Evolutionary conservation across 2,888 invertebrate genomes (phyloP).

Genomic region (Lithosia quadra): DNA sequence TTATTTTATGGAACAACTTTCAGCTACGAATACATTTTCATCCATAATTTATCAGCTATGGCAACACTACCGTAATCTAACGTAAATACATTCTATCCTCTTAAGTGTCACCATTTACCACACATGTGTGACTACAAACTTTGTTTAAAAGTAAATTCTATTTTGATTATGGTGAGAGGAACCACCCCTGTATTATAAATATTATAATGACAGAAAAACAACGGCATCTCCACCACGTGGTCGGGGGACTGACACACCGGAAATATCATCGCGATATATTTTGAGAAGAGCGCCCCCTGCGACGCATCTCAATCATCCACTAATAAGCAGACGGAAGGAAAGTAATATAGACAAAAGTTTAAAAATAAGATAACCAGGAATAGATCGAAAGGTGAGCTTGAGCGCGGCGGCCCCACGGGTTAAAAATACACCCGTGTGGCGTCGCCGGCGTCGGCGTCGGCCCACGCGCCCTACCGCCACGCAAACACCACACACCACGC

Average conservation of each 20-base stretch:
- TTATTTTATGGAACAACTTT: neutral
- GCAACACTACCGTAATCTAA: conserved; percentile 39
- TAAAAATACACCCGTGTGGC: conserved; percentile 76
- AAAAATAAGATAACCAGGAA: conserved; percentile 80
- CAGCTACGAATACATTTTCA: neutral
- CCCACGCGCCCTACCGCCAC: conserved; percentile 67
- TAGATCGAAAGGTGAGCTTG: conserved; percentile 86
- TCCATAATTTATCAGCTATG: conserved; percentile 37
- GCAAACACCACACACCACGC: conserved; percentile 28
- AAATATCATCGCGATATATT: conserved; percentile 79
- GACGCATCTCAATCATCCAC: conserved; percentile 85
- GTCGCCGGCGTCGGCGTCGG: conserved; percentile 61
- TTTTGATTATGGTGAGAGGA: conserved; percentile 45
- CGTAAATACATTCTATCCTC: conserved; percentile 37
- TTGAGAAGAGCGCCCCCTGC: conserved; percentile 82
- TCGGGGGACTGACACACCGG: conserved; percentile 68
- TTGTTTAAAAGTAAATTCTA: conserved; percentile 42
- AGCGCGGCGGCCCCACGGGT: conserved; percentile 79
- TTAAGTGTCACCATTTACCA: conserved; percentile 37
- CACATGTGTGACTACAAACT: conserved; percentile 42
- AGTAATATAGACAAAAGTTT: conserved; percentile 86
- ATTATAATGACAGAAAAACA: conserved; percentile 61
- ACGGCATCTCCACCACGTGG: conserved; percentile 64
- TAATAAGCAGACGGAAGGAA: conserved; percentile 86
- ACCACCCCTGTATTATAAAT: conserved; percentile 57